These are phyloP conservation scores for Cirrhinus mrigala DNA, from an alignment of 2,797 vertebrate genomes.

Conservation along the genomic window DNA sequence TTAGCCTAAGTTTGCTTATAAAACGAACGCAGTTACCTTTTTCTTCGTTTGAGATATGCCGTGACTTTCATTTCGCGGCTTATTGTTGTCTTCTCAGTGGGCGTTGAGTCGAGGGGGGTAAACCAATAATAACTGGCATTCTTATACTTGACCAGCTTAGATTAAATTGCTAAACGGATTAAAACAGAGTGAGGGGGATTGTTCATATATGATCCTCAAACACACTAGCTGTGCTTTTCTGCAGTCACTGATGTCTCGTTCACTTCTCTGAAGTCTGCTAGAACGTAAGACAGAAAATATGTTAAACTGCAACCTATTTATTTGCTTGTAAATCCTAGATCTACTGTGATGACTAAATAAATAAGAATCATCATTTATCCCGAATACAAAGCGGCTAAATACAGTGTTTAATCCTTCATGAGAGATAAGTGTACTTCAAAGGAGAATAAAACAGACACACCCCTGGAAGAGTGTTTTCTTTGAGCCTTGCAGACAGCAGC, in stretches of 20 bases:
- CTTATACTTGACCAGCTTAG: conserved; percentile 72
- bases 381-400: conserved; percentile 5
- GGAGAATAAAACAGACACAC: conserved; percentile 24
- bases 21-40: background rate
- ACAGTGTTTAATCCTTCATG: conserved; percentile 35
- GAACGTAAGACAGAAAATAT: background rate
- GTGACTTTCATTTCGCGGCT: conserved; percentile 39
- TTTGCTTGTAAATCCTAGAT: background rate
- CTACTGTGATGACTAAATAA: background rate
- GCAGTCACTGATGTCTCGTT: conserved; percentile 40
- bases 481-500: background rate
- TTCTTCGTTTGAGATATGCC: conserved; percentile 4
- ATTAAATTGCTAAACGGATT: conserved; percentile 78
- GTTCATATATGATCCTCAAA: conserved; percentile 73
- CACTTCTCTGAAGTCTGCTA: conserved; percentile 29
- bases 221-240: conserved; percentile 54
- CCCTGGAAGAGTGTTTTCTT: conserved; percentile 8
- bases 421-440: conserved; percentile 27
- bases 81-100: conserved; percentile 26
- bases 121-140: conserved; percentile 73
- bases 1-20: background rate
- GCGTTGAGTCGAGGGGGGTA: conserved; percentile 46
- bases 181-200: conserved; percentile 70
- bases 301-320: background rate
- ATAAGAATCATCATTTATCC: background rate